Evolutionary conservation across 53 echinoderm and acorn worm genomes (phyloP), one percentile per base, ranked within the genome.

Genomic region (Paracentrotus lividus): DNA sequence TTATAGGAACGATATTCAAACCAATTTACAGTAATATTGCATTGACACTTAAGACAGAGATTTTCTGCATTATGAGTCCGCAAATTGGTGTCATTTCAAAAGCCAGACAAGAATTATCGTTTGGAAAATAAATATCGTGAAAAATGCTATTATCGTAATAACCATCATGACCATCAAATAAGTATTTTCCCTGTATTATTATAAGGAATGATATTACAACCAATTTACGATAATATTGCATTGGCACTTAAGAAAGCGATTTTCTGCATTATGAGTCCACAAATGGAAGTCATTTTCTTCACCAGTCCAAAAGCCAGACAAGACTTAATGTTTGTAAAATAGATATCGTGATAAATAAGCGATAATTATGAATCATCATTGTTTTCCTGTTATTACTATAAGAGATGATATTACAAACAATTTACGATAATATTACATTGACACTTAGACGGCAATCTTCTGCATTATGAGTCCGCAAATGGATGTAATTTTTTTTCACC

Each of bases 151-250:
- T n/a, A n/a, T n/a, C n/a, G n/a, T n/a, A n/a, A n/a, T n/a, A n/a
- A n/a, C n/a, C n/a, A n/a, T n/a, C n/a, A n/a, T n/a, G 81, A 45
- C 81, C n/a, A 81, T 81, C 4, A 81, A 45, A 47, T 81, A 42
- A 67, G 31, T 33, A 2, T 34, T 67, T 77, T 31, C 18, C 42
- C 32, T 76, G 2, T 5, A 18, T 36, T 42, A 40, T 42, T 81
- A 44, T 47, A 45, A 9, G 18, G 18, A 27, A 81, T 81, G 26
- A 45, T 81, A 45, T 81, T 26, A 13, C 10, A 13, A 47, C 1
- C 81, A 26, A 8, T 5, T 81, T 27, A n/a, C 13, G 27, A n/a
- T 18, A 8, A 27, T 47, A 81, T 81, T 9, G 27, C 81, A n/a
- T 33, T 49, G 77, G 45, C 77, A 77, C 77, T 77, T 77, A 23